These are phyloP conservation scores for Carpatolechia fugitivella DNA, from an alignment of 2,888 invertebrate genomes.

Conservation along the genomic window DNA sequence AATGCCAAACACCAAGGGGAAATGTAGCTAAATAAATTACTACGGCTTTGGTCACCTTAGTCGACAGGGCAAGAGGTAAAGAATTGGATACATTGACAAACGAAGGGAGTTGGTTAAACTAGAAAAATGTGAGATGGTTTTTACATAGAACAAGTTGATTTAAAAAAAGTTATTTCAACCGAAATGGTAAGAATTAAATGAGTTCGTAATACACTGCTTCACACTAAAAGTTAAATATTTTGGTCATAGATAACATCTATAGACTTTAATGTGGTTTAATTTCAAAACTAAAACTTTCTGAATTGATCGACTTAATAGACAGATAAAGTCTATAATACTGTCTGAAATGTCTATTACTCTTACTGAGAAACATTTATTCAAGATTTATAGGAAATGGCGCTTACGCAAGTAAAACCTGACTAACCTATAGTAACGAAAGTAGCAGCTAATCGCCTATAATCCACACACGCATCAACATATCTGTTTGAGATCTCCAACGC, in stretches of 20 bases:
- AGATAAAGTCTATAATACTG: not conserved
- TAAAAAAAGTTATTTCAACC: no score
- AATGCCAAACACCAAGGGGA: constrained; percentile 40
- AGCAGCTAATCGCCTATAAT: constrained; percentile 12
- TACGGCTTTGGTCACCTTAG: not conserved
- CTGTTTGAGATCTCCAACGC: constrained; percentile 21
- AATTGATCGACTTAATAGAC: not conserved
- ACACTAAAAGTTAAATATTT: no score
- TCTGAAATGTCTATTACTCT: not conserved
- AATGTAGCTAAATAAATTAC: constrained; percentile 22
- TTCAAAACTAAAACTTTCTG: not conserved
- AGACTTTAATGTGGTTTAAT: not conserved
- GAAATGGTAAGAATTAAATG: no score
- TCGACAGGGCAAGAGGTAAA: not conserved
- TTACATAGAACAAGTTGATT: no score
- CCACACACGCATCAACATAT: constrained; percentile 15
- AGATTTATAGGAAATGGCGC: not conserved
- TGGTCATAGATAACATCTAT: no score
- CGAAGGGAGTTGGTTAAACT: not conserved
- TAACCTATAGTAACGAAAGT: constrained; percentile 8
- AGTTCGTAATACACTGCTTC: no score
- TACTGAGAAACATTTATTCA: not conserved
- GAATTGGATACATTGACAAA: not conserved
- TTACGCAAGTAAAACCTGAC: not conserved
- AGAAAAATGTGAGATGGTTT: no score